Conservation (phyloP, 2,888 invertebrate species). For the Tethea ocularis region DNA sequence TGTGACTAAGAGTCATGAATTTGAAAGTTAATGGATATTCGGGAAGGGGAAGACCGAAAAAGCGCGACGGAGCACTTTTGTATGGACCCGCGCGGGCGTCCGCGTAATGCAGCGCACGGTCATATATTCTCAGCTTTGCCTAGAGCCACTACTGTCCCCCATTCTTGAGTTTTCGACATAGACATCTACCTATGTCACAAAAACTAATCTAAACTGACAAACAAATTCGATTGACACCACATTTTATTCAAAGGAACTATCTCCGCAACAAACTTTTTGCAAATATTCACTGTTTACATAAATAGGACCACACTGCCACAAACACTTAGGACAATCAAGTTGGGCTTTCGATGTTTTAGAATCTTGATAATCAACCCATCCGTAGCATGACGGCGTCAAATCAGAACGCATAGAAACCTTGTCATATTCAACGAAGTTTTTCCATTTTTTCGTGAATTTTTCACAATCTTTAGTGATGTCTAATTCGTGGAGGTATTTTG, state of each 20-base stretch:
- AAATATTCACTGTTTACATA: conserved; percentile 64
- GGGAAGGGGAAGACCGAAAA: no score
- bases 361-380: conserved; percentile 58
- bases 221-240: conserved; percentile 39
- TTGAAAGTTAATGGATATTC: no score
- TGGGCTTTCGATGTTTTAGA: conserved; percentile 26
- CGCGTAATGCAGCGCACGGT: no score
- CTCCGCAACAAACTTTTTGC: conserved; percentile 51
- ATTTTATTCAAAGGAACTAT: conserved; percentile 57
- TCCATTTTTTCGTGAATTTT: conserved; percentile 64
- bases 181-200: no score
- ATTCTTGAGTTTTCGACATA: no score
- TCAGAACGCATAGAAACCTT: conserved; percentile 39
- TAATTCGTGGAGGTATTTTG: conserved; percentile 67
- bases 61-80: no score
- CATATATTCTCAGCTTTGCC: no score
- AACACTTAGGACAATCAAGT: conserved; percentile 69
- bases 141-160: no score
- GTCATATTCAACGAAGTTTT: conserved; percentile 55
- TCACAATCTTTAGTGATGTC: conserved; percentile 29
- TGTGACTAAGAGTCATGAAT: no score
- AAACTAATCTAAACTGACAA: background rate
- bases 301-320: conserved; percentile 77
- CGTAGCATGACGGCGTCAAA: conserved; percentile 30
- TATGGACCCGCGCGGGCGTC: no score